These are phyloP conservation scores for Perca schrenkii DNA, from an alignment of 2,113 vertebrate genomes.

Conservation along the genomic window DNA sequence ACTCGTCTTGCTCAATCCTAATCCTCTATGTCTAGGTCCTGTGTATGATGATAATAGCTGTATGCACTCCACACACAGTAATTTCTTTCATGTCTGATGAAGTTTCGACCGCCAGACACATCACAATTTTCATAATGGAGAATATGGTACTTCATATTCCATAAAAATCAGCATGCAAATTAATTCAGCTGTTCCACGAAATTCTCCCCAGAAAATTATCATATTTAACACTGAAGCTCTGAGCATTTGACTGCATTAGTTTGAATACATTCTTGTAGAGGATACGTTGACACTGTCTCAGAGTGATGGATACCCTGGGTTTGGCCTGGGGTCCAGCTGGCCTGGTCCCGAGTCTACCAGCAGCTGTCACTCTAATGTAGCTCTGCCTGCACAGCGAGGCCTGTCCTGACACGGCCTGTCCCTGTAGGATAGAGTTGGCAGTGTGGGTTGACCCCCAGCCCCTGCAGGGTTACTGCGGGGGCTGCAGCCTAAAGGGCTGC, in stretches of 20 bases:
- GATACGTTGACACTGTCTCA: slow-evolving; percentile 62
- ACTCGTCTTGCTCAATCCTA: slow-evolving; percentile 2
- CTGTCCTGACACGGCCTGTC: slow-evolving; percentile 51
- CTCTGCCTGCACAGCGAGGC: slow-evolving; percentile 44
- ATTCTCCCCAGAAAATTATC: slow-evolving; percentile 55
- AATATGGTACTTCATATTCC: slow-evolving; percentile 24
- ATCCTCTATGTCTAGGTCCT: not conserved
- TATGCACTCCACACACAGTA: not conserved
- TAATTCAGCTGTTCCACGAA: slow-evolving; percentile 59
- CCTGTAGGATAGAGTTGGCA: slow-evolving; percentile 63
- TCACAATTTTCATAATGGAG: slow-evolving; percentile 33
- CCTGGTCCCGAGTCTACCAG: slow-evolving; percentile 64
- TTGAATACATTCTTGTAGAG: slow-evolving; percentile 52
- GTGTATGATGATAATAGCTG: not conserved
- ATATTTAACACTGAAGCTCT: slow-evolving; percentile 62
- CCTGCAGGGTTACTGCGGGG: slow-evolving; percentile 45
- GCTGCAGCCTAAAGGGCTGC: slow-evolving; percentile 36
- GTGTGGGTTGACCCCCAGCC: slow-evolving; percentile 56
- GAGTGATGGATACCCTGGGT: slow-evolving; percentile 58
- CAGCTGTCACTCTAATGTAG: slow-evolving; percentile 77
- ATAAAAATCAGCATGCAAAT: slow-evolving; percentile 64
- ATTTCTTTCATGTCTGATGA: slow-evolving; percentile 27
- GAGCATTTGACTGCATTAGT: slow-evolving; percentile 63
- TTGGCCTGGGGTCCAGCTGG: slow-evolving; percentile 60
- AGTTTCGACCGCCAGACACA: slow-evolving; percentile 20